Evolutionary conservation across 2,113 vertebrate genomes (phyloP).

Genomic region (Silurus asotus): DNA sequence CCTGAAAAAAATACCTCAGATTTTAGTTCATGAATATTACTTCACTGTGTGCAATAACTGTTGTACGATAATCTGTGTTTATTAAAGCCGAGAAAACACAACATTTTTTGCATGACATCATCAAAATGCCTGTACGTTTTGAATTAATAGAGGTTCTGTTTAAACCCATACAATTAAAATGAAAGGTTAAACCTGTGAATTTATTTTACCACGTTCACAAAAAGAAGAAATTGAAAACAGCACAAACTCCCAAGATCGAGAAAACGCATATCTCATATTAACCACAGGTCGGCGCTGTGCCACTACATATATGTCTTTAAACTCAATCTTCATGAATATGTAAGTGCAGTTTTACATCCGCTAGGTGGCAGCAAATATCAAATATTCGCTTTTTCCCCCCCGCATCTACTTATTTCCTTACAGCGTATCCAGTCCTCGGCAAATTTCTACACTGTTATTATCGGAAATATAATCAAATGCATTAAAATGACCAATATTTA

Average conservation of each 20-base stretch:
- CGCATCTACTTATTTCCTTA: not conserved
- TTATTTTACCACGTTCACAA: not conserved
- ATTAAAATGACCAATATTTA: not conserved
- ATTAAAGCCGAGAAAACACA: no score
- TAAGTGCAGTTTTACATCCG: constrained; percentile 37
- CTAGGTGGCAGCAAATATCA: constrained; percentile 68
- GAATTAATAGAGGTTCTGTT: not conserved
- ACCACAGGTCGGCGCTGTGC: constrained; percentile 63
- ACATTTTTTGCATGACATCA: no score
- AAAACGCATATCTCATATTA: not conserved
- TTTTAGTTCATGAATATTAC: no score
- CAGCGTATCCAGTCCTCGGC: not conserved
- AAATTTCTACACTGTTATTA: constrained; percentile 3
- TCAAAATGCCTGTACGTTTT: not conserved
- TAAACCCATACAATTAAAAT: not conserved
- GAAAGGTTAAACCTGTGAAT: not conserved
- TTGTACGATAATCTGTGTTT: no score
- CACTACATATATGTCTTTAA: constrained; percentile 37
- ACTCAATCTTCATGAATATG: not conserved
- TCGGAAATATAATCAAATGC: not conserved
- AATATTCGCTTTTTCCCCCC: not conserved
- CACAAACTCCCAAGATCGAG: not conserved
- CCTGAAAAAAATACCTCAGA: no score
- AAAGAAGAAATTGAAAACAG: not conserved
- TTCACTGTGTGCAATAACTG: no score